These are phyloP conservation scores for Notiomystis cincta DNA, from an alignment of 2,113 vertebrate genomes.

Conservation along the genomic window DNA sequence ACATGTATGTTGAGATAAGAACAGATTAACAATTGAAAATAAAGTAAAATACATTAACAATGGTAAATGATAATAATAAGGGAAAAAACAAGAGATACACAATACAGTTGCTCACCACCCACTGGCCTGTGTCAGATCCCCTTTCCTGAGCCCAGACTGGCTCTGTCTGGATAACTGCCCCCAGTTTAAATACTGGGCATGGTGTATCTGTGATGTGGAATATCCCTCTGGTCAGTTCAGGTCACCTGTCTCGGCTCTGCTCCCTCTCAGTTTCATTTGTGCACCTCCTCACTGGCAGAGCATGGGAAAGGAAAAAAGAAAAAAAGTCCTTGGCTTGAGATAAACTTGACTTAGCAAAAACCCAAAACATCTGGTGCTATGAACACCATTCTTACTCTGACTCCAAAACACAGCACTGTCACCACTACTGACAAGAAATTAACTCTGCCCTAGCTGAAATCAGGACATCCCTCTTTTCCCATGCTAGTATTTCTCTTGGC, in stretches of 20 bases:
- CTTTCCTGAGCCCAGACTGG: neutral
- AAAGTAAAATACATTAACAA: neutral
- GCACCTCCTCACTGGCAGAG: neutral
- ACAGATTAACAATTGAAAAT: neutral
- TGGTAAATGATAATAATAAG: neutral
- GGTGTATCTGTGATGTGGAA: neutral
- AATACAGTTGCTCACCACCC: neutral
- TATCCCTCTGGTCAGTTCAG: neutral
- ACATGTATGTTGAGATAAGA: neutral
- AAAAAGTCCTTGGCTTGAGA: neutral
- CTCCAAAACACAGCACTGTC: neutral
- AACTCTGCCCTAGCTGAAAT: neutral
- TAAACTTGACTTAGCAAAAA: neutral
- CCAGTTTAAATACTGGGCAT: neutral
- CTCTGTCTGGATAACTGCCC: neutral
- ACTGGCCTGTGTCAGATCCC: too few relatives aligned
- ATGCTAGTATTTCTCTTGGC: neutral
- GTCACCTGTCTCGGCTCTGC: neutral
- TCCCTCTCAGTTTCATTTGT: neutral
- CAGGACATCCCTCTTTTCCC: neutral
- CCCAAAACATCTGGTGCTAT: neutral
- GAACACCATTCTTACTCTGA: neutral
- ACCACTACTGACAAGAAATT: neutral
- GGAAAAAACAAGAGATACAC: neutral
- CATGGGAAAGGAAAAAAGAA: neutral